Evolutionary conservation across 1,140 invertebrate species (phyloP), one percentile per base, ranked within the genome.

Genomic region (Drosophila biarmipes): DNA sequence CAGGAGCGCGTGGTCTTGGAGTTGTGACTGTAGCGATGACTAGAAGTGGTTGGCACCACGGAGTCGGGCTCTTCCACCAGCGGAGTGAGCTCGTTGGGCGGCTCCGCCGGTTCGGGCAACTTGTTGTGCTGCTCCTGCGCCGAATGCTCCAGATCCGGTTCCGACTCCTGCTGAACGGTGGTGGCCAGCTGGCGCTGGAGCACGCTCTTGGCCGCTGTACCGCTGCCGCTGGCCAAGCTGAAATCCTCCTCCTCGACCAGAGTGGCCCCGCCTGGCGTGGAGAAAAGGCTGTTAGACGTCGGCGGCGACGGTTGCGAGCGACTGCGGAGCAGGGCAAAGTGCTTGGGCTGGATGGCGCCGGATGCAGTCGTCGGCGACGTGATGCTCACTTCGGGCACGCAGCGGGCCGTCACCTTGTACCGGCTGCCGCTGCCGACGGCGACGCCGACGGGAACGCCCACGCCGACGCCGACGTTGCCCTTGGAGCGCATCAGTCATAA

Each of bases 401-500:
- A 92, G 54, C 90, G 89, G n/a, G 89, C 90, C 35, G 89, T 90
- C 73, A 92, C 91, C 66, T 92, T 92, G 73, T 92, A 89, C 38
- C 90, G 90, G 57, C 90, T 89, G 56, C 91, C 90, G 54, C 74
- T 78, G 69, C 89, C 80, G 62, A 78, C 66, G 74, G 72, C 76
- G 56, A 85, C 71, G 67, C 85, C 85, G 48, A 78, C 74, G 40
- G 55, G 55, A 61, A 85, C 45, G 19, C 43, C 43, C 12, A 45
- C 45, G 46, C 46, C 80, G 52, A 74, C 73, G 51, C 80, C 80
- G 64, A 72, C 73, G 61, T 80, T 74, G 62, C 75, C 82, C 49
- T 90, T 89, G 49, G 82, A 80, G 53, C 81, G 85, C 74, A 92
- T 78, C 78, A 92, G 91, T 92, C 91, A 92, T 92, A 92, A 92